Percentiles rank a stretch among this genome's conserved stretches.
These are phyloP conservation scores for Nesogale talazaci DNA, from an alignment of 2,113 vertebrate genomes.

Conservation along the genomic window DNA sequence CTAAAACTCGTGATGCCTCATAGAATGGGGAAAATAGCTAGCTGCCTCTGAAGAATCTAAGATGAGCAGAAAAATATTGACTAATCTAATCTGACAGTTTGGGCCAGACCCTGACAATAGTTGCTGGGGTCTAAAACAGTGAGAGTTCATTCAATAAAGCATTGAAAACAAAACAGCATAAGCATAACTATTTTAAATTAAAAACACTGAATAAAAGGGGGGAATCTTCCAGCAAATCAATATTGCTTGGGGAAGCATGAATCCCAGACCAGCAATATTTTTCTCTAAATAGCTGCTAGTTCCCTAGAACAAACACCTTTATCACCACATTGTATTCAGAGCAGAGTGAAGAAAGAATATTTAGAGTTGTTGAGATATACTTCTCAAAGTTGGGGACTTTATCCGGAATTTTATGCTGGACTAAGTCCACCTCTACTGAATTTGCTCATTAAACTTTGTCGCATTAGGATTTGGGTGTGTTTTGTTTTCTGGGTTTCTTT, in stretches of 20 bases:
- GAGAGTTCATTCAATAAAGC: constrained; percentile 72
- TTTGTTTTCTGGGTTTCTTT: constrained; percentile 1
- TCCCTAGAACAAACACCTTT: constrained; percentile 31
- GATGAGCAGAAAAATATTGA: neutral
- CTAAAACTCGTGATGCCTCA: constrained; percentile 54
- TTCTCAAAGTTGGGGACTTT: constrained; percentile 68
- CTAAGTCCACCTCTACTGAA: constrained; percentile 64
- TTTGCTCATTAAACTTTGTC: constrained; percentile 63
- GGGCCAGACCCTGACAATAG: constrained; percentile 36
- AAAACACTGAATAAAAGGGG: constrained; percentile 59
- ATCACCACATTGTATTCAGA: constrained; percentile 50
- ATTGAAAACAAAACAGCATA: constrained; percentile 42
- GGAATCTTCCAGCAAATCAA: constrained; percentile 14
- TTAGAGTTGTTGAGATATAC: constrained; percentile 28
- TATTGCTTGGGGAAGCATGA: constrained; percentile 71
- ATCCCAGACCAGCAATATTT: constrained; percentile 67
- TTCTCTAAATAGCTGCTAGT: constrained; percentile 47
- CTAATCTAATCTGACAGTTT: constrained; percentile 32
- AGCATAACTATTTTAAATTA: constrained; percentile 64
- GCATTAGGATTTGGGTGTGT: constrained; percentile 9
- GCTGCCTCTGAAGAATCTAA: constrained; percentile 46
- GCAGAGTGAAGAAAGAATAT: constrained; percentile 54
- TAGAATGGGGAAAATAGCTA: constrained; percentile 58
- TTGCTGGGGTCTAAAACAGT: constrained; percentile 59
- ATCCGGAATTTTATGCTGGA: constrained; percentile 64